A percentile compares a stretch with the other conserved stretches of the same genome.
Conservation (phyloP, 2,888 invertebrate species). For the Ormia ochracea region DNA sequence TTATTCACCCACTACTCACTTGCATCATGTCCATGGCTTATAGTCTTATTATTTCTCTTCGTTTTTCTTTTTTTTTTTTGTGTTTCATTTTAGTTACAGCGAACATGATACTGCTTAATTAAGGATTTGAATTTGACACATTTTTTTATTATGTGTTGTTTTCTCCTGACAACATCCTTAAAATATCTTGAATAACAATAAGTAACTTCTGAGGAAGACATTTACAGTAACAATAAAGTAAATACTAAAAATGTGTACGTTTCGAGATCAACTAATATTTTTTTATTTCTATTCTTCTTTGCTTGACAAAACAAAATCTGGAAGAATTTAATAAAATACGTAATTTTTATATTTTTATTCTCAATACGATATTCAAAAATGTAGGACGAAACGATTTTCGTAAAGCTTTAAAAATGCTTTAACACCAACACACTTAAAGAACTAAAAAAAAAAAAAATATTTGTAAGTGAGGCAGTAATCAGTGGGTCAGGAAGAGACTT, state of each 20-base stretch:
- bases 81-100: slow-evolving; percentile 40
- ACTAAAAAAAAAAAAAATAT: slow-evolving; percentile 41
- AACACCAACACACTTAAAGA: slow-evolving; percentile 47
- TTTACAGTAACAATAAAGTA: neutral
- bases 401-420: slow-evolving; percentile 43
- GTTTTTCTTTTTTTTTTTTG: neutral
- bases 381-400: slow-evolving; percentile 27
- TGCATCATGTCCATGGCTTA: slow-evolving; percentile 34
- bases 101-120: slow-evolving; percentile 65
- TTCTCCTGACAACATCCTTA: slow-evolving; percentile 15
- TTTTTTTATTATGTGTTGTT: slow-evolving; percentile 3
- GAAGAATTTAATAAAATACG: slow-evolving; percentile 36
- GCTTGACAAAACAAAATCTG: neutral
- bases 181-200: slow-evolving; percentile 35
- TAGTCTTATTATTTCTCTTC: slow-evolving; percentile 8
- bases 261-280: no score
- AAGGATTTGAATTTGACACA: slow-evolving; percentile 62
- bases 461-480: neutral
- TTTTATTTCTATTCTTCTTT: neutral
- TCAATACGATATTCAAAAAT: neutral
- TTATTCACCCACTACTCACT: neutral
- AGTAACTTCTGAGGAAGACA: slow-evolving; percentile 14
- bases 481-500: neutral
- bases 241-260: no score
- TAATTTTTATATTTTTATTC: slow-evolving; percentile 15